Base-by-base conservation (phyloP, 2,888 invertebrate genomes). In the Spodoptera exigua region DNA sequence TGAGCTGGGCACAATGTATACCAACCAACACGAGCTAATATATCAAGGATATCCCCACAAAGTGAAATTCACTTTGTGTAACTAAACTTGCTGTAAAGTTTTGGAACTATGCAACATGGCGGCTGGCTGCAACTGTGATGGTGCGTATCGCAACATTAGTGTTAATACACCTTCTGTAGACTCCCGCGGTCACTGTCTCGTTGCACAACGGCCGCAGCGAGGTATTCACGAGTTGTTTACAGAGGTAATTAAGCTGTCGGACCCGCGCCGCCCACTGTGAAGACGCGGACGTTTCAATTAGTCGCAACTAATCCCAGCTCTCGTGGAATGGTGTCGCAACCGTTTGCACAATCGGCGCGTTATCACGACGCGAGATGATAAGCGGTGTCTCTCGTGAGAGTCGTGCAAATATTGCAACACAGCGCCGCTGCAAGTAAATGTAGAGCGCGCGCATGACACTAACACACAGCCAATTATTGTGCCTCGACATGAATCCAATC, bases 201-300 rank as follows among this genome's bases (percentile, higher is more conserved):
- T 86, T 87, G 81, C 88, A 74, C 84, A 88, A 85, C 80, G 59
- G 62, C 61, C 61, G 51, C 72, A 72, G 73, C 75, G 77, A 73
- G 70, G 69, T 79, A 81, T 79, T 79, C 82, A 79, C 80, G 78
- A 85, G 79, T 78, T 84, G 83, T 86, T 85, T 88, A 81, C 85
- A 79, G 74, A 81, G 76, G 82, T 85, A 88, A 89, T 90, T 88
- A 89, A 84, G 79, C 74, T 81, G 86, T 86, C 85, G 69, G 69
- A 69, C 72, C 68, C 59, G 71, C 73, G 69, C 83, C 87, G 86
- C 88, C 88, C 85, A 86, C 86, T 71, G 79, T 60, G 78, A 74
- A 73, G 76, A 80, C 76, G 78, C 75, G 82, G 87, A 89, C 86
- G 81, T 85, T 88, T 88, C 88, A 89, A 88, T 90, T 88, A 87